These are phyloP conservation scores for Rhabdomys dilectus DNA, from an alignment of 2,113 vertebrate genomes.

Conservation along the genomic window DNA sequence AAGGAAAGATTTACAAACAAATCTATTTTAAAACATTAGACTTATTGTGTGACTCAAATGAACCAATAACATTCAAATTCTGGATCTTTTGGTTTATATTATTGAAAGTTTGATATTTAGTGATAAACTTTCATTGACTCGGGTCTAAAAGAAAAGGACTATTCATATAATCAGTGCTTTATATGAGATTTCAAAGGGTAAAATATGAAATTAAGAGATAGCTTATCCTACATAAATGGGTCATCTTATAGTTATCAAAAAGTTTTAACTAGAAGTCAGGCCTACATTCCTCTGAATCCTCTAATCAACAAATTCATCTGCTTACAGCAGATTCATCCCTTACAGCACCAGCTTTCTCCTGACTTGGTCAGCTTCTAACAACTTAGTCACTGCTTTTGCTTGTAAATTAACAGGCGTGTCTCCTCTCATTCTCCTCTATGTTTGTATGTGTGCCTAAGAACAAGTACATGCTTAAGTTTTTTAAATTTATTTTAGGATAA, in stretches of 20 bases:
- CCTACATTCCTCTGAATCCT: neutral
- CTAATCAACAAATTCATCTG: neutral
- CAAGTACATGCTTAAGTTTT: neutral
- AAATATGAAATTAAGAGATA: neutral
- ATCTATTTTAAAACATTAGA: no score
- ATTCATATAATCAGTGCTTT: neutral
- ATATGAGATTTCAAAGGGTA: neutral
- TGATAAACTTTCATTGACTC: accelerated
- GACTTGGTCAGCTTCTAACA: accelerated
- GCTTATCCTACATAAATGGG: neutral
- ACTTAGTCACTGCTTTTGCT: neutral
- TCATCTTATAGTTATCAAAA: neutral
- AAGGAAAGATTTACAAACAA: neutral
- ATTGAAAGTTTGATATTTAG: neutral
- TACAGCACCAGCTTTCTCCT: neutral
- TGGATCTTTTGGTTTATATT: neutral
- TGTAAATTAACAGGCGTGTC: neutral
- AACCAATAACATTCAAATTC: neutral
- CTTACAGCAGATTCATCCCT: no score
- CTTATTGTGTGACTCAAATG: neutral
- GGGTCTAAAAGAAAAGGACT: neutral
- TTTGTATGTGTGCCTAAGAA: neutral
- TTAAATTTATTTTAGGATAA: neutral
- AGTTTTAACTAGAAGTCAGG: accelerated
- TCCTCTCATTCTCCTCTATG: neutral